Conservation (phyloP, 2,888 invertebrate species). For the Orthosia gracilis region DNA sequence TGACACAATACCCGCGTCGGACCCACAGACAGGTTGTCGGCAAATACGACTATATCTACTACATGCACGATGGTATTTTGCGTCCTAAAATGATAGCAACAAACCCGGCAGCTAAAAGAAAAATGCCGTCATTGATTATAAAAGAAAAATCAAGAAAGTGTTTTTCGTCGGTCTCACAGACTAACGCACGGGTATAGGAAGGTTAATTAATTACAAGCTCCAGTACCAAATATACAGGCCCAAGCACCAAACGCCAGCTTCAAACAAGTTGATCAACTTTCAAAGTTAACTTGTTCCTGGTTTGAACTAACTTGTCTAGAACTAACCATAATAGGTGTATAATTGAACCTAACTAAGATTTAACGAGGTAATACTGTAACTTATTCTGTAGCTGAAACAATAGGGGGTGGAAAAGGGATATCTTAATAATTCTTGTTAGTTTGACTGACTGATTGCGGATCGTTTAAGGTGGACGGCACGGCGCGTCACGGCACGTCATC, state of each 20-base stretch:
- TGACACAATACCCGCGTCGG: no score
- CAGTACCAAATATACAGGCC: background rate
- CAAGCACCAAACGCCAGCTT: conserved; percentile 26
- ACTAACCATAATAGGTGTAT: conserved; percentile 30
- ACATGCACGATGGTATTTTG: no score
- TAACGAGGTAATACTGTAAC: conserved; percentile 31
- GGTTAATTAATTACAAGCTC: background rate
- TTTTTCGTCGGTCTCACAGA: background rate
- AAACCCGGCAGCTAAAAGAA: no score
- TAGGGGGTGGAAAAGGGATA: background rate
- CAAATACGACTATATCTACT: no score
- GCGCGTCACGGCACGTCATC: no score
- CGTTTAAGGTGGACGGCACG: no score
- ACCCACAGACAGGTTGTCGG: no score
- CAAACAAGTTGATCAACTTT: conserved; percentile 28
- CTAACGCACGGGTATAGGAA: background rate
- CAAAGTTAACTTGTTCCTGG: conserved; percentile 7
- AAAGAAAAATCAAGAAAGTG: no score
- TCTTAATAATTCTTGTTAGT: background rate
- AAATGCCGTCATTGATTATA: no score
- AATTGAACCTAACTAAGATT: conserved; percentile 38
- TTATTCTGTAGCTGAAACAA: conserved; percentile 4
- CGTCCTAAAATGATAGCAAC: no score
- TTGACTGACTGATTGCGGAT: background rate
- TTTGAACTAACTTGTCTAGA: conserved; percentile 22